Evolutionary conservation across 2,888 invertebrate species (phyloP), one percentile per base, ranked within the genome.

Genomic region (Brenthis hecate): DNA sequence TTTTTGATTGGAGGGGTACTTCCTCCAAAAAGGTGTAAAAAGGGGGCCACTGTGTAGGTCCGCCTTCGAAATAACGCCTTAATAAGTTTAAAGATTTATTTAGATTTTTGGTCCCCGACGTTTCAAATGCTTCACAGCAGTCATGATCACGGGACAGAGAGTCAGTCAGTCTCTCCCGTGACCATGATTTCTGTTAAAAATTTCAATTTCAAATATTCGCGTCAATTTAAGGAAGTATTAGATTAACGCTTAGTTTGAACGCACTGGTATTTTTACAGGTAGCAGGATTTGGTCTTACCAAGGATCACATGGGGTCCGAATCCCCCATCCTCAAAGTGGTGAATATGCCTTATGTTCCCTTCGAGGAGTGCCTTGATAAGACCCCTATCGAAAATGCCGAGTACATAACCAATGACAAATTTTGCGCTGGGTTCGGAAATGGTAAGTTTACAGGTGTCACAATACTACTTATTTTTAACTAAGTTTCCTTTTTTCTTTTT

Each of bases 401-500:
- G 32, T 77, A 72, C 60, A 76, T 87, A 51, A 82, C 81, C 0
- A 74, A 76, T 3, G 85, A 88, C 56, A 87, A 86, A 68, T 77
- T 86, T n/a, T 88, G 87, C 71, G 85, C 85, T 1, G 86, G 85
- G 5, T 76, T 70, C 19, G 72, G 71, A 1, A 82, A 80, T 51
- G 82, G 86, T 74, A 11, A 66, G 43, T 53, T 56, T 62, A 50
- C 55, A 23, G 1, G 6, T 28, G 28, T 28, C 4, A 3, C 51
- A 51, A 51, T 6, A 14, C 1, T 6, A n/a, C 50, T n/a, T 51
- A 51, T 6, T 51, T n/a, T 43, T 43, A 28, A 28, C 4, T 28
- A 28, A 28, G 28, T 28, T 28, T 28, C 0, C 4, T 4, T 0
- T 28, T 28, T 28, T 28, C 4, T 28, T 4, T 4, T 4, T 4